Evolutionary conservation across 2,113 vertebrate genomes (phyloP), one percentile per base, ranked within the genome.

Genomic region (Scomber colias): DNA sequence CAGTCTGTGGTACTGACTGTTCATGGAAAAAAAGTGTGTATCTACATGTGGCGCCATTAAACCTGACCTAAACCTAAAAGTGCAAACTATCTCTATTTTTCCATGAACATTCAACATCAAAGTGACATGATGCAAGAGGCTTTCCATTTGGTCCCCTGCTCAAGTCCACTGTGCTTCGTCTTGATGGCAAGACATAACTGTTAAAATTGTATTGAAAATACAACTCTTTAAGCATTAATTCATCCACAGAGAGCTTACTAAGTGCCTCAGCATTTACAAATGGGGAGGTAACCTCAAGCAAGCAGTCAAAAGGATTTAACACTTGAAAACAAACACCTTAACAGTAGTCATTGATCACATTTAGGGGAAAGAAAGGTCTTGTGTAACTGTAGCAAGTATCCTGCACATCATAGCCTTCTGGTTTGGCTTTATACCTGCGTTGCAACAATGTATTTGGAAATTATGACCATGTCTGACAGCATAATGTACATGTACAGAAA

Each of bases 71-170:
- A 55, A 64, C 65, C 51, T 46, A 44, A 55, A 64, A 49, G 48
- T 61, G 54, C 24, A 62, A 62, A 51, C n/a, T 65, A 9, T 71
- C 11, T 70, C 15, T 72, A 11, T 75, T 59, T 71, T 65, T 51
- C 30, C 19, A 40, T 53, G 27, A 59, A n/a, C 30, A 49, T 27
- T 35, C 45, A 63, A 17, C 60, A 56, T 48, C 19, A 48, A 71
- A 48, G 57, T 56, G 54, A 16, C 9, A 49, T 49, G 19, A 45
- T 76, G 44, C n/a, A 31, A 66, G 11, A 50, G 49, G 48, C 46
- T 73, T 62, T 75, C 15, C 40, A 64, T 53, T 59, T 51, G 27
- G 13, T 13, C 11, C 35, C 24, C 44, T 12, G 45, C 13, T 49
- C 11, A 50, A 56, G 11, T 55, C 12, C 49, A 31, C 21, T 48